These are phyloP conservation scores for Listrodromus nycthemerus DNA, from an alignment of 2,888 invertebrate genomes.

Conservation along the genomic window DNA sequence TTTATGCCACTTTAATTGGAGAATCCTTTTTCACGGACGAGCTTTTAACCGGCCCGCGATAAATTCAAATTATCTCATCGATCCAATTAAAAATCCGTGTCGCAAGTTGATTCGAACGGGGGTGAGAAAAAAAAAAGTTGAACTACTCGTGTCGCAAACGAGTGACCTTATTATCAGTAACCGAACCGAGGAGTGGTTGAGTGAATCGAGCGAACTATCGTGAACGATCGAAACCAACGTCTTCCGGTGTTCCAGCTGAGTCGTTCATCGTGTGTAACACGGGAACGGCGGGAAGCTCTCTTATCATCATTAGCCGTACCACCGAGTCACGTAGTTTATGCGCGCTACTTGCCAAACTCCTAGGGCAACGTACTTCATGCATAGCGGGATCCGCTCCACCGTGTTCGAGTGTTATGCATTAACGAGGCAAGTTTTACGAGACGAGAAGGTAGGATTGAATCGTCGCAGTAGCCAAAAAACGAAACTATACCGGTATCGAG, in stretches of 20 bases:
- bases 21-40: neutral
- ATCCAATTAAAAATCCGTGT: slow-evolving; percentile 50
- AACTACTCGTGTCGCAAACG: slow-evolving; percentile 6
- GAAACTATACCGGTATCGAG: no score
- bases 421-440: slow-evolving; percentile 53
- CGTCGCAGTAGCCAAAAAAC: neutral
- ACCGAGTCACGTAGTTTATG: slow-evolving; percentile 8
- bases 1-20: slow-evolving; percentile 35
- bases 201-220: slow-evolving; percentile 41
- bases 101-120: neutral
- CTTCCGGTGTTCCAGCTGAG: neutral
- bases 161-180: slow-evolving; percentile 53
- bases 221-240: neutral
- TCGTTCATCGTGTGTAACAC: neutral
- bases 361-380: slow-evolving; percentile 5
- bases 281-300: slow-evolving; percentile 24
- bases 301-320: slow-evolving; percentile 45
- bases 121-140: slow-evolving; percentile 13
- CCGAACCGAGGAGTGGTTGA: slow-evolving; percentile 16
- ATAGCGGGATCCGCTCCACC: neutral
- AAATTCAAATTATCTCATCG: slow-evolving; percentile 37
- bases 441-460: slow-evolving; percentile 9
- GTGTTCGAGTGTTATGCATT: slow-evolving; percentile 1
- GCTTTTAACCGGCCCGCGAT: neutral
- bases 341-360: slow-evolving; percentile 20